These are phyloP conservation scores for Drosophila kohkoa DNA, from an alignment of 1,140 invertebrate genomes.

Conservation along the genomic window DNA sequence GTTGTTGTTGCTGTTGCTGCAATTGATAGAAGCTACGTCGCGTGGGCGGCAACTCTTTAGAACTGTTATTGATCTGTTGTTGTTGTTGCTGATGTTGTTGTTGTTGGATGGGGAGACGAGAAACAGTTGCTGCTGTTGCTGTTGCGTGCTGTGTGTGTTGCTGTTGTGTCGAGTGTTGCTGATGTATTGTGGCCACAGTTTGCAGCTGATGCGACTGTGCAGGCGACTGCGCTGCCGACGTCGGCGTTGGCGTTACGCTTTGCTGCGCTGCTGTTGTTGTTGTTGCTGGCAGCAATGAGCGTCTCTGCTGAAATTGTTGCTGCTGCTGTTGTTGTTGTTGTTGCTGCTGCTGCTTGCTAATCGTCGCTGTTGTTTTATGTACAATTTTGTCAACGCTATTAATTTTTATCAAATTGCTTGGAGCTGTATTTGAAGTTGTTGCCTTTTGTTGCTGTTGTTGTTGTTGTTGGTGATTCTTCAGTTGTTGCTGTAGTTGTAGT, in stretches of 20 bases:
- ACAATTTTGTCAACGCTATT: constrained; percentile 78
- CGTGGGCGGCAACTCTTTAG: constrained; percentile 41
- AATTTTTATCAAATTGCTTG: constrained; percentile 74
- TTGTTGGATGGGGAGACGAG: constrained; percentile 40
- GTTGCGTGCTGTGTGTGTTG: constrained; percentile 59
- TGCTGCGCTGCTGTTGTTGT: constrained; percentile 58
- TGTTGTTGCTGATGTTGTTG: constrained; percentile 28
- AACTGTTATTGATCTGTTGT: constrained; percentile 24
- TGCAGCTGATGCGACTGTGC: constrained; percentile 77
- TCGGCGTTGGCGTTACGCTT: constrained; percentile 60
- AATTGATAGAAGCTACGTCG: constrained; percentile 59
- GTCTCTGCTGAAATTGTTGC: constrained; percentile 63
- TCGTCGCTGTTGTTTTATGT: constrained; percentile 63
- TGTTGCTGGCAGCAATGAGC: constrained; percentile 67
- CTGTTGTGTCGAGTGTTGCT: constrained; percentile 74
- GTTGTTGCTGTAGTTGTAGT: constrained; percentile 37
- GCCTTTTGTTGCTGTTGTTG: constrained; percentile 44
- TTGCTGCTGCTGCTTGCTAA: constrained; percentile 68
- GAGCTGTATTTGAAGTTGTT: constrained; percentile 34
- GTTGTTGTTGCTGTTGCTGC: constrained; percentile 51
- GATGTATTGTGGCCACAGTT: constrained; percentile 83
- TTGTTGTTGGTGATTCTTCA: constrained; percentile 33
- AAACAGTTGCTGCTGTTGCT: constrained; percentile 50
- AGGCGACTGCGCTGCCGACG: constrained; percentile 49
- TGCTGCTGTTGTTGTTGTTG: constrained; percentile 61